Evolutionary conservation across 2,113 vertebrate genomes (phyloP).

Genomic region (Chelonoidis abingdonii): DNA sequence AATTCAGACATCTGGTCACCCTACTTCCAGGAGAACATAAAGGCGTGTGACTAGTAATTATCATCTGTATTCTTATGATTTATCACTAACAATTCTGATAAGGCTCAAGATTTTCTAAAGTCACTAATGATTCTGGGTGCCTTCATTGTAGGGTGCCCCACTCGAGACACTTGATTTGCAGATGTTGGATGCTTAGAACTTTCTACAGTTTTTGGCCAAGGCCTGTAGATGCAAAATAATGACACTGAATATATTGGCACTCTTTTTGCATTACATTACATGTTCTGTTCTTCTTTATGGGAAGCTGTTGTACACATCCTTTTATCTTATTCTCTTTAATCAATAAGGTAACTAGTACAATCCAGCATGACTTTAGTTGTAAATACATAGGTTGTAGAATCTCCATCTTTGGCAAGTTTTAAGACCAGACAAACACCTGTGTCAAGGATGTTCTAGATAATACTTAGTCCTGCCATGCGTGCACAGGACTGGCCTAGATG

Average conservation of each 20-base stretch:
- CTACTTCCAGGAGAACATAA: neutral
- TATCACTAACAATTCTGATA: neutral
- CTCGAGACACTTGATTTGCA: neutral
- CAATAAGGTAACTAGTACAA: neutral
- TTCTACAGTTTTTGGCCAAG: neutral
- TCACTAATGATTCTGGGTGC: neutral
- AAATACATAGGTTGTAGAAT: neutral
- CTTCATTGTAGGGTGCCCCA: neutral
- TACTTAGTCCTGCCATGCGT: no score
- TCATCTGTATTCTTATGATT: neutral
- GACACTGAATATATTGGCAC: neutral
- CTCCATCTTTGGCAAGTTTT: no score
- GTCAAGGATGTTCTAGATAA: no score
- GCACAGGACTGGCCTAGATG: no score
- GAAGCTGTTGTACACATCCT: neutral
- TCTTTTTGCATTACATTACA: neutral
- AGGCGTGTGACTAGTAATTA: neutral
- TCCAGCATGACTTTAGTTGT: neutral
- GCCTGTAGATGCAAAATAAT: neutral
- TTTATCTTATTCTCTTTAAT: neutral
- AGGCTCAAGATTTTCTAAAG: neutral
- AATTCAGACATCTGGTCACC: no score
- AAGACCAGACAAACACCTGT: no score
- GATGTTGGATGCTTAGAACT: neutral
- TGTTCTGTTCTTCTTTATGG: neutral